Evolutionary conservation across 2,113 vertebrate genomes (phyloP).

Genomic region (Hemiprocne comata): DNA sequence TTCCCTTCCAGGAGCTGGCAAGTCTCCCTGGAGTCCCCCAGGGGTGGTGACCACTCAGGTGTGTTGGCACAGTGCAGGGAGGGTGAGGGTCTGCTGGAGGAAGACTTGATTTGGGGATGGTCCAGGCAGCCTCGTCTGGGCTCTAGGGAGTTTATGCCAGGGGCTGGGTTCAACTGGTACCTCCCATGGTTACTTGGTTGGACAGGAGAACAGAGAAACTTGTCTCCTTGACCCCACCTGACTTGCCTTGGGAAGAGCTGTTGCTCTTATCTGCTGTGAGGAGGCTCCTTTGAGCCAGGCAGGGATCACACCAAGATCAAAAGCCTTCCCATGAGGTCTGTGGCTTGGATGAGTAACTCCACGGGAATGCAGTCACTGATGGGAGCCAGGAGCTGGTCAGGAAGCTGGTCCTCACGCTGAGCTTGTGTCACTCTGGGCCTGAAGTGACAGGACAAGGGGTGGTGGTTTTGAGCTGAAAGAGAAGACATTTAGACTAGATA

Average conservation of each 20-base stretch:
- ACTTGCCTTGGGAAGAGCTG: background rate
- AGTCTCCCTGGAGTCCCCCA: too few species aligned
- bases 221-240: background rate
- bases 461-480: too few species aligned
- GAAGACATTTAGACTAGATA: too few species aligned
- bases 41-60: too few species aligned
- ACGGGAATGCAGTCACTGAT: background rate
- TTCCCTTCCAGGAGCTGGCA: too few species aligned
- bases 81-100: background rate
- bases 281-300: background rate
- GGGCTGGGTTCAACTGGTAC: rapidly evolving
- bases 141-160: background rate
- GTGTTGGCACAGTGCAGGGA: too few species aligned
- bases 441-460: too few species aligned
- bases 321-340: background rate
- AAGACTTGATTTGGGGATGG: background rate
- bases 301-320: background rate
- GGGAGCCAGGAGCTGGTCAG: background rate
- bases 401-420: background rate
- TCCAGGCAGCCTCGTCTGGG: background rate
- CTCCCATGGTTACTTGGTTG: background rate
- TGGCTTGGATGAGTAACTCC: background rate
- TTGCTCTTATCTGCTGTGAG: background rate
- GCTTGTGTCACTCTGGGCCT: background rate
- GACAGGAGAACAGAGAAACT: background rate